Evolutionary conservation across 2,888 invertebrate species (phyloP), one percentile per base, ranked within the genome.

Genomic region (Drosophila prolongata): DNA sequence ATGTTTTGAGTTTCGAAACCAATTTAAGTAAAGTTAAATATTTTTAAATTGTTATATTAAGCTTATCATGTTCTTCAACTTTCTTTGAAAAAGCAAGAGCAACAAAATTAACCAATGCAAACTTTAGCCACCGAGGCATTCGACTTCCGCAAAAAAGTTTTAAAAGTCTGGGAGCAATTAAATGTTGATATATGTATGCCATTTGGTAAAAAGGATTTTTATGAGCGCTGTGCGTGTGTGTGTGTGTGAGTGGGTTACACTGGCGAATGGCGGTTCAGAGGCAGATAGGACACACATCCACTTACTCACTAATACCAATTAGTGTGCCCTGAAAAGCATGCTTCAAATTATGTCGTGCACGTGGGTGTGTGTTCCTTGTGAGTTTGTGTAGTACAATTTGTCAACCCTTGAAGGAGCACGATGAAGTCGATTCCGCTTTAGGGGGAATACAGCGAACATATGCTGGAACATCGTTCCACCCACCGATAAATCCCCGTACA

Each of bases 291-390:
- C 87, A 84, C 87, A 84, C 10, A 79, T 52, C 72, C 82, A 81
- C 82, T 85, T 75, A 27, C 59, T 77, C 72, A 82, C 83, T 84
- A 87, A 84, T 87, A 87, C 87, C 84, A 85, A 85, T 85, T 85
- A 85, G 87, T 77, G 84, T 79, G 76, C 68, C 71, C 80, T 59
- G 75, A 49, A 80, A 79, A 84, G 87, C 74, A 60, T 78, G 85
- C 81, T 87, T 68, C 85, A 87, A 80, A 87, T 83, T 83, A 72
- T 84, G 60, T 76, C 71, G 76, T 80, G 67, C 69, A 78, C 68
- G 49, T 68, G 56, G 47, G 24, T 56, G 43, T 49, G 24, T 40
- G 43, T 35, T 49, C 4, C 49, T 19, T 35, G 40, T 52, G 43
- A 34, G 19, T 16, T 27, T 54, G 57, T 40, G 30, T 30, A 19